Base-by-base conservation (phyloP, 2,888 invertebrate genomes). In the Aromia moschata region DNA sequence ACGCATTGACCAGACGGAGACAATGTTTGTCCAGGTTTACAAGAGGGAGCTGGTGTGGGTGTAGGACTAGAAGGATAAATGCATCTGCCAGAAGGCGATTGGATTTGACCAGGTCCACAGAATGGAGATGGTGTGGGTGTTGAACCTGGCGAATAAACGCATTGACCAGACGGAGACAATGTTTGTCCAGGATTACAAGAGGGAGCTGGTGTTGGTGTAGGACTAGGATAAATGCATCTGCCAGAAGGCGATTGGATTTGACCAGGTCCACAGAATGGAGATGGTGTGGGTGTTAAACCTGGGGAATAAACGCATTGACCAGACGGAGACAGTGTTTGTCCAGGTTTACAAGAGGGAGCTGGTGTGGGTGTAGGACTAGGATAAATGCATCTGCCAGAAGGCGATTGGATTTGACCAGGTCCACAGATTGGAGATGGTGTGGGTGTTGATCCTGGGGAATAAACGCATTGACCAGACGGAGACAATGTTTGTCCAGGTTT, bases 181-280 rank as follows among this genome's bases (percentile, higher is more conserved):
- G 79, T 80, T 7, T 70, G 60, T 0, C 82, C 83, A 7, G 83
- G 83, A 1, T 82, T 73, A 75, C 73, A 82, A 0, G 79, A 62
- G 70, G 62, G 3, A 67, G 71, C 1, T 81, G 80, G 20, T 30
- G 2, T 31, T 7, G 49, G 30, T 38, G 81, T 81, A 3, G 83
- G 83, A 67, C 83, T 71, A 80, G 46, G 52, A 41, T 47, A 62
- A 2, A 53, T 31, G 20, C 57, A 60, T 16, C 18, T 14, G 16
- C 62, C 62, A 16, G 41, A 56, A 16, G 56, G 54, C 11, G 43
- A 52, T 10, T 56, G 17, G 15, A 52, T 49, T 56, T 60, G 62
- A 14, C 64, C 64, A 38, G 54, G 44, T 14, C 62, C 54, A 53
- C 69, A 69, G 14, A 41, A 25, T 20, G 58, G 54, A 36, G 17